phyloP scores from a whole-genome alignment of 2,888 invertebrate genomes.

The Mesochorus sp. region DNA sequence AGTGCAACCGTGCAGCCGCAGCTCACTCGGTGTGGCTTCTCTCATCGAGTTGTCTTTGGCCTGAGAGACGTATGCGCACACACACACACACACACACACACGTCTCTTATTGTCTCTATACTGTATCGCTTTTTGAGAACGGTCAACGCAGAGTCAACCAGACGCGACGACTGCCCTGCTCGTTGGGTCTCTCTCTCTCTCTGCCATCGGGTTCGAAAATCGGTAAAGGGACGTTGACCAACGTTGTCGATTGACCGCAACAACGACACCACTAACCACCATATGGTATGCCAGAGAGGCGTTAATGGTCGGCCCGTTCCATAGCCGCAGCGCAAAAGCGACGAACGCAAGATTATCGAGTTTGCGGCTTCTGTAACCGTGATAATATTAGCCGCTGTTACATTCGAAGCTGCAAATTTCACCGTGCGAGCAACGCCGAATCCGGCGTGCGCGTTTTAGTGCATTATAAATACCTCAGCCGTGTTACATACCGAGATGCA shows the following conservation, averaged over 20 bases:
- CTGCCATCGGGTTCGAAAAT: conserved; percentile 52
- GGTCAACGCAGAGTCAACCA: background rate
- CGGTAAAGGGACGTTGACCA: conserved; percentile 23
- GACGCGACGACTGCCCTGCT: conserved; percentile 27
- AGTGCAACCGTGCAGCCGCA: background rate
- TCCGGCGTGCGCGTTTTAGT: background rate
- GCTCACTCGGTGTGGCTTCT: conserved; percentile 12
- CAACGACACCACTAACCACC: background rate
- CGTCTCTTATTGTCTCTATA: conserved; percentile 14
- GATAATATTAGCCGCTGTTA: conserved; percentile 44
- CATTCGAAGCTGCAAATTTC: conserved; percentile 9
- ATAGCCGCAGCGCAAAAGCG: background rate
- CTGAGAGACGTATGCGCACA: background rate
- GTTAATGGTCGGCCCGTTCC: conserved; percentile 50
- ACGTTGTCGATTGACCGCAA: background rate
- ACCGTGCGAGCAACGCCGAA: background rate
- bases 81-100: conserved; percentile 3
- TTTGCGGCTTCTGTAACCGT: conserved; percentile 39
- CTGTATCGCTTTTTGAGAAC: conserved; percentile 40
- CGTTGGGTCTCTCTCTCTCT: no score
- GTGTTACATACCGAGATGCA: background rate
- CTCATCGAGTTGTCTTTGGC: conserved; percentile 45
- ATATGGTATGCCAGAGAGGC: conserved; percentile 22
- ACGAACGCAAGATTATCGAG: conserved; percentile 46
- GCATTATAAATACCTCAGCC: background rate